phyloP scores from a whole-genome alignment of 2,888 invertebrate genomes.

The Drosophila kanekoi region DNA sequence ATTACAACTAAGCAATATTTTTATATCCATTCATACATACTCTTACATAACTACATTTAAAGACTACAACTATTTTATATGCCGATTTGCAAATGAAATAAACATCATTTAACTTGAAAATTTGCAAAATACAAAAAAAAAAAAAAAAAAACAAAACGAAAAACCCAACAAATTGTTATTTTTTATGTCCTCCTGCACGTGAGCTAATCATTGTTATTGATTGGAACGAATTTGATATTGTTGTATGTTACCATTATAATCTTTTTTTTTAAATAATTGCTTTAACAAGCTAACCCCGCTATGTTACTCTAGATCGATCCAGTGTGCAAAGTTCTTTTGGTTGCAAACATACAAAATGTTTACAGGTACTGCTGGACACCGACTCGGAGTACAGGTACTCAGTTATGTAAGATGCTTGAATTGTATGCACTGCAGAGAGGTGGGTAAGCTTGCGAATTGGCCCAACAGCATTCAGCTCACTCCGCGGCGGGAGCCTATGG shows the following conservation, averaged over 20 bases:
- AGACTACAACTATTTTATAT: conserved; percentile 33
- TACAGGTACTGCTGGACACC: conserved; percentile 48
- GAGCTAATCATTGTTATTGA: conserved; percentile 49
- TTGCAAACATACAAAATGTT: conserved; percentile 68
- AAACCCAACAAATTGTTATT: conserved; percentile 41
- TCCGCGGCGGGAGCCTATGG: background rate
- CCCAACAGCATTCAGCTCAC: conserved; percentile 24
- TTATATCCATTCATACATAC: conserved; percentile 34
- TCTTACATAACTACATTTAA: conserved; percentile 24
- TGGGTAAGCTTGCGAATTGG: conserved; percentile 51
- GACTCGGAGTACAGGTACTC: conserved; percentile 28
- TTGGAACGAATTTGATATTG: conserved; percentile 40
- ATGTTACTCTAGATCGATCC: conserved; percentile 46
- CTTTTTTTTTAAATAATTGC: conserved; percentile 32
- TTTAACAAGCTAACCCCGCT: conserved; percentile 52
- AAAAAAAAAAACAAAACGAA: conserved; percentile 19
- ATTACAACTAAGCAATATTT: conserved; percentile 64
- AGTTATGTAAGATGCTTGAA: conserved; percentile 34
- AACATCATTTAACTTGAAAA: conserved; percentile 32
- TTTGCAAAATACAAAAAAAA: conserved; percentile 28
- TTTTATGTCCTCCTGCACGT: conserved; percentile 44
- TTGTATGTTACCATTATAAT: conserved; percentile 33
- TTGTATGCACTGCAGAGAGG: conserved; percentile 32
- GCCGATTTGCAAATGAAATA: conserved; percentile 32
- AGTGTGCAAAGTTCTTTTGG: conserved; percentile 72